These are phyloP conservation scores for Xylota segnis DNA, from an alignment of 2,888 invertebrate species.

Conservation along the genomic window DNA sequence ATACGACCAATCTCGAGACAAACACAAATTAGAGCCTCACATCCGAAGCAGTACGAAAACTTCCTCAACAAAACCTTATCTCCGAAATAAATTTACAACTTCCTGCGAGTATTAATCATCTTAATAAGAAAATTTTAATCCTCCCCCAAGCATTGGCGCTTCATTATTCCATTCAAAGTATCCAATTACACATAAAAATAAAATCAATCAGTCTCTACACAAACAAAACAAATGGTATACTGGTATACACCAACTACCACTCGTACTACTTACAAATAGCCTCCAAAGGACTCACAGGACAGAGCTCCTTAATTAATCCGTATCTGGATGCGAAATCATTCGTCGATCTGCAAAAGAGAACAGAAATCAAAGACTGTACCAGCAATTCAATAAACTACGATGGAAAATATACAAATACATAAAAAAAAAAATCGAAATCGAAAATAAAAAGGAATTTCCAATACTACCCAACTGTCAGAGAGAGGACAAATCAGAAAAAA, in stretches of 20 bases:
- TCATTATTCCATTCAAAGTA: slow-evolving; percentile 40
- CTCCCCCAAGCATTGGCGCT: not conserved
- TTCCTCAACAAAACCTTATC: not conserved
- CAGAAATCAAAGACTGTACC: not conserved
- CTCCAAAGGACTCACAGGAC: slow-evolving; percentile 13
- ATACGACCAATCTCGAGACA: not conserved
- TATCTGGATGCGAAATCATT: slow-evolving; percentile 64
- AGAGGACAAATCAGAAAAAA: slow-evolving; percentile 40
- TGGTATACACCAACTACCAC: not conserved
- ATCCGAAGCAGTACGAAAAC: not conserved
- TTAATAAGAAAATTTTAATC: slow-evolving; percentile 15
- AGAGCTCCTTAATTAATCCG: slow-evolving; percentile 60
- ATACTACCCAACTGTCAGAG: not conserved
- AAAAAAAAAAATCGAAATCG: not conserved
- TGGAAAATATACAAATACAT: not conserved
- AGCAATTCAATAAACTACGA: slow-evolving; percentile 22
- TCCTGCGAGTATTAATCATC: slow-evolving; percentile 23
- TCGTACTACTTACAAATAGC: slow-evolving; percentile 50
- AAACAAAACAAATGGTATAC: not conserved
- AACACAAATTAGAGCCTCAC: not conserved
- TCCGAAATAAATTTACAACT: slow-evolving; percentile 15
- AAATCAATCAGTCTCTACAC: slow-evolving; percentile 19
- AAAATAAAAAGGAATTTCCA: slow-evolving; percentile 30
- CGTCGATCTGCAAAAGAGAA: slow-evolving; percentile 57
- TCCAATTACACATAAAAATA: slow-evolving; percentile 37